Percentiles rank a stretch among this genome's conserved stretches.
These are phyloP conservation scores for Gopherus evgoodei DNA, from an alignment of 2,113 vertebrate genomes.

Conservation along the genomic window DNA sequence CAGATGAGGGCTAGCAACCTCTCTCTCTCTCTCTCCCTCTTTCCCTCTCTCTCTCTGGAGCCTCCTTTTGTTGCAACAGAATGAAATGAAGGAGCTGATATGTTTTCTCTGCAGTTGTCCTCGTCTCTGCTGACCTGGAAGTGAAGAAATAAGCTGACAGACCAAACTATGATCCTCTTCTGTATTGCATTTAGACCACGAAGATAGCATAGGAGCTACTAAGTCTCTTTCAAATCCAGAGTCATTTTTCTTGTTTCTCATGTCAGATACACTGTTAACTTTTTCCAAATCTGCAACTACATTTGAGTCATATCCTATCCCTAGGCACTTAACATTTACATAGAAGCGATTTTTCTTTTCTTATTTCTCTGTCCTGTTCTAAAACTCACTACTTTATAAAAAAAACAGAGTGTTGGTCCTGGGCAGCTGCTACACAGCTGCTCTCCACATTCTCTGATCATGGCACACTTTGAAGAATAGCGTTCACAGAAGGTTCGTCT, in stretches of 20 bases:
- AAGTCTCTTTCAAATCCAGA: background rate
- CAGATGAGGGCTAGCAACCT: background rate
- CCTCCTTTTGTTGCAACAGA: background rate
- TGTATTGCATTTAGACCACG: background rate
- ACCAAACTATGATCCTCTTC: background rate
- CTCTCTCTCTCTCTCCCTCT: background rate
- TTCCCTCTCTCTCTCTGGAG: background rate
- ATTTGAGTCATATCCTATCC: background rate
- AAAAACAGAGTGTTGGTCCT: background rate
- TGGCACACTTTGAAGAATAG: constrained; percentile 53
- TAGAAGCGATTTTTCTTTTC: background rate
- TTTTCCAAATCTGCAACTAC: background rate
- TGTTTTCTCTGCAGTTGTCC: background rate
- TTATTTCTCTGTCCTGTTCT: background rate
- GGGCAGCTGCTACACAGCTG: constrained; percentile 70
- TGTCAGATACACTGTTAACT: background rate
- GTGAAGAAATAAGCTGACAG: background rate
- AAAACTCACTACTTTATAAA: background rate
- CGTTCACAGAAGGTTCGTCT: constrained; percentile 33
- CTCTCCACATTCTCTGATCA: constrained; percentile 61
- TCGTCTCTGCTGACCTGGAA: background rate
- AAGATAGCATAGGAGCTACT: background rate
- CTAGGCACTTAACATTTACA: background rate
- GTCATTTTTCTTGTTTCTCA: background rate
- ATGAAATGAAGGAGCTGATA: background rate